Base-by-base conservation (phyloP, 2,113 vertebrate species). In the Laticauda colubrina region DNA sequence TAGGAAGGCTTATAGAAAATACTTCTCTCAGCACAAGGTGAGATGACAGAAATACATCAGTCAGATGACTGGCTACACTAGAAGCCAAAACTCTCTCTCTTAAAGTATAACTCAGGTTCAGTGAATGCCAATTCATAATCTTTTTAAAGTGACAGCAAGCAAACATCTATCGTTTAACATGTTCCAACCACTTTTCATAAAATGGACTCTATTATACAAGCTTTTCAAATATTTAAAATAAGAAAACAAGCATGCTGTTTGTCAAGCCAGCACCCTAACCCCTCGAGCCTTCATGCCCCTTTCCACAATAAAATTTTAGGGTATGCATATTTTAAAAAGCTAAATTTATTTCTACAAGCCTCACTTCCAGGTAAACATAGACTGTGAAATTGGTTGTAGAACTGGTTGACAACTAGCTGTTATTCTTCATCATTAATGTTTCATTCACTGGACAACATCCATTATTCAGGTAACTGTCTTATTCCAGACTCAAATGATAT, bases 1-100 rank as follows among this genome's bases (percentile, higher is more conserved):
- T 97, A 93, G 88, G 94, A 95, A 23, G 91, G 92, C 93, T 97
- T 97, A 97, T 95, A 96, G 95, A 96, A 98, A 97, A 97, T 94
- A 97, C 94, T 97, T 97, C 95, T 96, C 96, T 96, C 96, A 90
- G 95, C 94, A 95, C 92, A 97, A 97, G 94, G 92, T 95, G 96
- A 95, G 95, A 96, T 95, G 95, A 97, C 93, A 97, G 95, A 96
- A 97, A 97, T 97, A 97, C 91, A 96, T 95, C 11, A 2, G 96
- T 96, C 95, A 97, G 96, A 96, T 96, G 95, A 97, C 95, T 0
- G 93, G 91, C 91, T 96, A 93, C 93, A 93, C 94, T 90, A 90
- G 26, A 91, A 96, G 96, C 94, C 96, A 97, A 96, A 97, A 96
- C 93, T 39, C 34, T 39, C 92, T 95, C 43, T 93, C 55, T 94